phyloP scores from a whole-genome alignment of 2,113 vertebrate species.

The Octodon degus region DNA sequence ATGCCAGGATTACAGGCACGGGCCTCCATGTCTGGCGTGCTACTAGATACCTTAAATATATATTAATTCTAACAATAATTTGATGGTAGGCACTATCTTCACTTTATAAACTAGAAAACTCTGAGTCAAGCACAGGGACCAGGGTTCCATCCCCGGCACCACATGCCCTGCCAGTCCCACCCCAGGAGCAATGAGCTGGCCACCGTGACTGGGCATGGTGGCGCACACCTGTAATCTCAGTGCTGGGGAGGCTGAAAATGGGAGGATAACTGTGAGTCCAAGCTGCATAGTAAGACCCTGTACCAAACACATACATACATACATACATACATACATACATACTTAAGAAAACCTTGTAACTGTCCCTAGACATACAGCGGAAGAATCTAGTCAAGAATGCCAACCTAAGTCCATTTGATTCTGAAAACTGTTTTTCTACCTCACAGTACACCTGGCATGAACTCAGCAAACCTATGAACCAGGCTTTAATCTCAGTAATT shows the following conservation, averaged over 20 bases:
- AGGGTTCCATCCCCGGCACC: too few species aligned
- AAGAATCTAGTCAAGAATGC: background rate
- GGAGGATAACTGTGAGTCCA: too few species aligned
- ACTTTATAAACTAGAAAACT: conserved; percentile 16
- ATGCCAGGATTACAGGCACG: background rate
- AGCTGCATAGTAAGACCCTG: too few species aligned
- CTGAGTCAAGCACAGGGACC: too few species aligned
- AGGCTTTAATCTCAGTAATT: background rate
- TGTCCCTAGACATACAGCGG: background rate
- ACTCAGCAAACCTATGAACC: background rate
- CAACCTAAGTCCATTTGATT: background rate
- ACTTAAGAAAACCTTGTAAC: background rate
- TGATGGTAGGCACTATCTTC: background rate
- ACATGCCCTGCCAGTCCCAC: too few species aligned
- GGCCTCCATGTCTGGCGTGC: background rate
- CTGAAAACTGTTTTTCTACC: background rate
- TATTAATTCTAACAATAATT: background rate
- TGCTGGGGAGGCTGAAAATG: too few species aligned
- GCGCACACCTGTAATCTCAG: too few species aligned
- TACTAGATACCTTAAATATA: background rate
- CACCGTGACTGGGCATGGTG: too few species aligned
- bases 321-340: background rate
- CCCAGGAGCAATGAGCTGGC: too few species aligned
- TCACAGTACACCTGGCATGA: background rate
- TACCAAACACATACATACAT: too few species aligned